A percentile compares a stretch with the other conserved stretches of the same genome.
Conservation (phyloP, 2,888 invertebrate species). For the Ctena decussata region DNA sequence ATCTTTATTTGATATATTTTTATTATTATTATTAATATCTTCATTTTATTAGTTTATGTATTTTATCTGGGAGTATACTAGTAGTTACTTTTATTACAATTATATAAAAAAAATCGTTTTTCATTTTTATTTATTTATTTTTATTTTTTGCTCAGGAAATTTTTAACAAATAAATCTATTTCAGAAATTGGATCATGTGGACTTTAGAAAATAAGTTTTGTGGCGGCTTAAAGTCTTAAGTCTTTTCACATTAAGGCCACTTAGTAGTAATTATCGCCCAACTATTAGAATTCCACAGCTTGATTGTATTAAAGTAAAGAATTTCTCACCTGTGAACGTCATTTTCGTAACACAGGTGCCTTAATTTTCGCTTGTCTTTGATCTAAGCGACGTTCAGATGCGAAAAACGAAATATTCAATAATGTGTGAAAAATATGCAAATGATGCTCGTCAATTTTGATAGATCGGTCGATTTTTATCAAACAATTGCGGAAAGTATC, state of each 20-base stretch:
- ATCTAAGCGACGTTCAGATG: neutral
- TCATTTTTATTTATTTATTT: too few species aligned
- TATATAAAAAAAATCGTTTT: too few species aligned
- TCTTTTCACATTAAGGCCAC: neutral
- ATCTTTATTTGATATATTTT: too few species aligned
- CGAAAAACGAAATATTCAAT: constrained; percentile 12
- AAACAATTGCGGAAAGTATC: neutral
- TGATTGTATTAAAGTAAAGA: neutral
- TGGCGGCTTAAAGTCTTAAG: constrained; percentile 12
- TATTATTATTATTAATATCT: too few species aligned
- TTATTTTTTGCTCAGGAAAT: too few species aligned
- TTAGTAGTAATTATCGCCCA: neutral
- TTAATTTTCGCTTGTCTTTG: constrained; percentile 18
- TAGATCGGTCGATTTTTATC: constrained; percentile 18
- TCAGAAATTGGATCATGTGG: neutral
- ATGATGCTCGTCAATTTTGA: neutral
- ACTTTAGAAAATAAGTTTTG: neutral
- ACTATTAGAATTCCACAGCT: neutral
- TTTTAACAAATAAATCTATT: too few species aligned
- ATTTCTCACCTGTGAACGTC: constrained; percentile 6
- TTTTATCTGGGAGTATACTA: too few species aligned
- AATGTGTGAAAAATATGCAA: constrained; percentile 27
- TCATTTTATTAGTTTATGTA: too few species aligned
- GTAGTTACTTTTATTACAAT: too few species aligned
- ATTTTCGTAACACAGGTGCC: constrained; percentile 5